Evolutionary conservation across 2,113 vertebrate genomes (phyloP), one percentile per base, ranked within the genome.

Genomic region (Amia ocellicauda): DNA sequence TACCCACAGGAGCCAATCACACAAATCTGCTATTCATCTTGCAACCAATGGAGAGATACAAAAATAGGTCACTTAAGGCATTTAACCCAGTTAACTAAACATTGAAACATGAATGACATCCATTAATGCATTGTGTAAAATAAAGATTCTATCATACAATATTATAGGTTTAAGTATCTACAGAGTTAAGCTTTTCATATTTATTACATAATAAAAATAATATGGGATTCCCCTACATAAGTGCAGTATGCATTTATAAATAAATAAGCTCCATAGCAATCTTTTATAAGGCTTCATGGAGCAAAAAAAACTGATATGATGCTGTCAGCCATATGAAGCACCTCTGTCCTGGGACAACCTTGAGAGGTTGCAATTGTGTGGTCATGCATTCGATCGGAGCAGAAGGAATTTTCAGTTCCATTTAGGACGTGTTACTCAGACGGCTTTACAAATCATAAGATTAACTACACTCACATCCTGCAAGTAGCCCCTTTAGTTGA

Each of bases 61-160:
- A 54, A 69, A 31, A 24, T 68, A 23, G 43, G 41, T 62, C 42
- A 36, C 27, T 49, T 36, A 31, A 36, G 20, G 51, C 19, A 47
- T 41, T 14, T 2, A 28, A 47, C 14, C 5, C 28, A 17, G n/a
- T 55, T 11, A 45, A 11, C 20, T 2, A 8, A 59, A 59, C 19
- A 55, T 3, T 4, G 8, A 31, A 8, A 53, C 29, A 17, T 40
- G 53, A 43, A 43, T 31, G 42, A 42, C 45, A 20, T 43, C 14
- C 31, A 28, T 36, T 60, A 47, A 67, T 31, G 40, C 23, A 67
- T 17, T 26, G 16, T 28, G n/a, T 27, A 16, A 26, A 22, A 24
- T 42, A 36, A 43, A 1, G 59, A 58, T 43, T n/a, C n/a, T n/a
- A n/a, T n/a, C n/a, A n/a, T n/a, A n/a, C n/a, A n/a, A n/a, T n/a